Base-by-base conservation (phyloP, 2,113 vertebrate species). In the Syrmaticus mikado region DNA sequence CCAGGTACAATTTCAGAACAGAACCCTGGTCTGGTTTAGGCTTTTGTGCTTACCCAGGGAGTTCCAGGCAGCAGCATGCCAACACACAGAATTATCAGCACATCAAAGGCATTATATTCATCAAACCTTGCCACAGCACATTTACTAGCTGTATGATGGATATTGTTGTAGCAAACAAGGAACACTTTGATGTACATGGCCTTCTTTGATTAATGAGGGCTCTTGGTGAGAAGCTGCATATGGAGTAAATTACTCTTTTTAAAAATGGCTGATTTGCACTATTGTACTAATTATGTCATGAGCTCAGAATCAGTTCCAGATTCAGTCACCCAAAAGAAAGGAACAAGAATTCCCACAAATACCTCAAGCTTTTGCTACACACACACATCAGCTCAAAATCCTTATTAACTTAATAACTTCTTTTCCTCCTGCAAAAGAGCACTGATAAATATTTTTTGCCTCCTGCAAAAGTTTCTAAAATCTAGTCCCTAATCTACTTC, bases 281-380 rank as follows among this genome's bases (percentile, higher is more conserved):
- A 98, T 98, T 98, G 97, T 97, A 97, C 98, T 98, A 98, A 98
- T 98, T 98, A 98, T 98, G 98, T 98, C 98, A 98, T 97, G 97
- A 97, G 97, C 97, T 97, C 90, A 70, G 97, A 97, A 97, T 97
- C 75, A 11, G 95, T 95, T 98, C 97, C 98, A 97, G 96, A 97
- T 97, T 96, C 96, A 97, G 97, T 96, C 97, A 97, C 75, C 76
- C 77, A 88, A 95, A 88, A 70, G 65, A 93, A 94, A 92, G 85
- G 94, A 92, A 96, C 72, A 83, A 94, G 71, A 87, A 80, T 19
- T 93, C 92, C 81, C 80, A 84, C 34, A 75, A 45, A 83, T 77
- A 91, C 80, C 85, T 88, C 83, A 77, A 5, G 5, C 32, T 91
- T 94, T 92, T 96, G 85, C 92, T 85, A 90, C 87, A 62, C 65